A percentile compares a stretch with the other conserved stretches of the same genome.
phyloP scores from a whole-genome alignment of 2,113 vertebrate species.

The Meles meles region DNA sequence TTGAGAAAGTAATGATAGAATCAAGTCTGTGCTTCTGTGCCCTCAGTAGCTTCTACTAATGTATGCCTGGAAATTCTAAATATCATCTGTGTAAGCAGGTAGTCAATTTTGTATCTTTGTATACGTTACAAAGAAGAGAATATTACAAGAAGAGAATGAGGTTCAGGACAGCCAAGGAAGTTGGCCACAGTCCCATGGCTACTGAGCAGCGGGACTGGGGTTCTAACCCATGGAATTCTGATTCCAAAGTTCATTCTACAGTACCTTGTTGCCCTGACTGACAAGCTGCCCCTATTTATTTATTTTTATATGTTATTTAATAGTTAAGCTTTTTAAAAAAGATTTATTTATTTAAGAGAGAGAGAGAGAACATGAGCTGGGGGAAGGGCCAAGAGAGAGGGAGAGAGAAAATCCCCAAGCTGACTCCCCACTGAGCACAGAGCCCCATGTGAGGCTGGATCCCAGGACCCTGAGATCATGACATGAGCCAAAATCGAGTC shows the following conservation, averaged over 20 bases:
- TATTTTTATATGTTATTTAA: no score
- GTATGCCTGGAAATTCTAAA: background rate
- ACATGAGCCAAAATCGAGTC: background rate
- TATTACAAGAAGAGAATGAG: background rate
- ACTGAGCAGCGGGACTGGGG: background rate
- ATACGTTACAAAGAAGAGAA: background rate
- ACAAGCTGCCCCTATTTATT: background rate
- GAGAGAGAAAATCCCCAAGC: background rate
- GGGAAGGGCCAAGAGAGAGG: background rate
- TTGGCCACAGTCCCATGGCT: background rate
- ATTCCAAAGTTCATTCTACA: background rate
- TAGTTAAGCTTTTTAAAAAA: no score
- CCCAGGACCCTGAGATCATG: background rate
- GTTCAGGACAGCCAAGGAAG: background rate
- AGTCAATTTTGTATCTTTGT: background rate
- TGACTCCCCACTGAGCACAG: background rate
- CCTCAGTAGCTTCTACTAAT: background rate
- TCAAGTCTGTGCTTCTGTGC: background rate
- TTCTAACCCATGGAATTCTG: background rate
- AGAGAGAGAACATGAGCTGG: background rate
- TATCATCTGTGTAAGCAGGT: background rate
- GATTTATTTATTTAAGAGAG: background rate
- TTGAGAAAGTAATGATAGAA: background rate
- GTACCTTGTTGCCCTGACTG: background rate
- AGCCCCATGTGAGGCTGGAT: background rate